Conservation (phyloP, 2,797 vertebrate species). For the Galago senegalensis region DNA sequence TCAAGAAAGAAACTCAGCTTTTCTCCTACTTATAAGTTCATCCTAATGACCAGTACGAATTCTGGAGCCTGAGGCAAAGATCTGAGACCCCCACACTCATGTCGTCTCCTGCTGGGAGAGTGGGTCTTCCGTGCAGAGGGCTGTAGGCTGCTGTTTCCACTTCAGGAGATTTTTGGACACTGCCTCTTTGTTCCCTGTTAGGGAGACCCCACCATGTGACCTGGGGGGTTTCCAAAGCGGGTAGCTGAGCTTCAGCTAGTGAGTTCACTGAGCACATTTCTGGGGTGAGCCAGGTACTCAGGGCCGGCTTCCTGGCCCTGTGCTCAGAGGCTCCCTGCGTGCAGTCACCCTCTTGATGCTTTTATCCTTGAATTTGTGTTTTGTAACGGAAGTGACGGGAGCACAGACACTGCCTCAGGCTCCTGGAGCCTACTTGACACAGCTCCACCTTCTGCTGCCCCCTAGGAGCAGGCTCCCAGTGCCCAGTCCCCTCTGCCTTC, state of each 20-base stretch:
- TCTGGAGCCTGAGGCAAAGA: not conserved
- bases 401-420: fast-evolving
- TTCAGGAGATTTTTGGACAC: not conserved
- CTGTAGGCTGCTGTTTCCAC: not conserved
- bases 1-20: slow-evolving; percentile 15
- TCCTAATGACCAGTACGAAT: slow-evolving; percentile 15
- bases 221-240: not conserved
- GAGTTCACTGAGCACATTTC: not conserved
- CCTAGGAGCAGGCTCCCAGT: not conserved
- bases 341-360: not conserved
- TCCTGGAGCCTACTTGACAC: not conserved
- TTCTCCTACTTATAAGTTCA: not conserved
- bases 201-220: not conserved
- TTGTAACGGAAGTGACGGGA: not conserved
- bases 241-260: not conserved
- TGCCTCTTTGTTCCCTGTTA: not conserved
- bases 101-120: not conserved
- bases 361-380: not conserved
- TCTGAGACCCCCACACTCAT: not conserved
- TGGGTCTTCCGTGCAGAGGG: too few species aligned
- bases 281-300: not conserved
- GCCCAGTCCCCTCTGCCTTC: not conserved
- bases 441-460: not conserved
- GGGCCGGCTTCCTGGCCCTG: not conserved
- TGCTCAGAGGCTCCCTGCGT: not conserved